Base-by-base conservation (phyloP, 2,888 invertebrate genomes). In the Trisateles emortualis region DNA sequence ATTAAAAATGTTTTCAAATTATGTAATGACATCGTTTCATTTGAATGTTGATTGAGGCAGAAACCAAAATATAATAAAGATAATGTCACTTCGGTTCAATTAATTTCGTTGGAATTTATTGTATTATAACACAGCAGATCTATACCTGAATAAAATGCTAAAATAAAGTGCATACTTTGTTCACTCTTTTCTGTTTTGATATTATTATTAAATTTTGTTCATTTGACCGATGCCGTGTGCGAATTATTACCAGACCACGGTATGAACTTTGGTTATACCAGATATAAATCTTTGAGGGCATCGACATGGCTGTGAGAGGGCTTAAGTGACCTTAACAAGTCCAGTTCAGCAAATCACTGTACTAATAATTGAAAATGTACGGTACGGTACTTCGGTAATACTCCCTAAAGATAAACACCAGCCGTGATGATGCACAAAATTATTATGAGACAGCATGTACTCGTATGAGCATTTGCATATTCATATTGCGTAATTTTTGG, bases 231-330 rank as follows among this genome's bases (percentile, higher is more conserved):
- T 2, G 14, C 36, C 32, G 39, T 14, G 35, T 42, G 30, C 44
- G 40, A 55, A 59, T 65, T 59, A 59, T 64, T 52, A 49, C 35
- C 10, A 26, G 16, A 48, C 30, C 32, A 56, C 57, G 61, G 63
- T 49, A 50, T 51, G 45, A 62, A 61, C 52, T 43, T 53, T 50
- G 55, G 52, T 54, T 59, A 58, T 52, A 60, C 54, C 46, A 44
- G 44, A 55, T 58, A 62, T 56, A 60, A 59, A 55, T 61, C 42
- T 52, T 32, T 26, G 48, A 64, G 73, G 68, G 56, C 69, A 64
- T 68, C 76, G 58, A 55, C 44, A 46, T 53, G 44, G 63, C 63
- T 57, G 58, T 56, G 52, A 58, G 52, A 64, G 54, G 50, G 19
- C 51, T 51, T 14, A 8, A 33, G 2, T 66, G 57, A 73, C 64